A percentile compares a stretch with the other conserved stretches of the same genome.
phyloP scores from a whole-genome alignment of 92 coral and sea anemone genomes.

The Actinernus sp. region DNA sequence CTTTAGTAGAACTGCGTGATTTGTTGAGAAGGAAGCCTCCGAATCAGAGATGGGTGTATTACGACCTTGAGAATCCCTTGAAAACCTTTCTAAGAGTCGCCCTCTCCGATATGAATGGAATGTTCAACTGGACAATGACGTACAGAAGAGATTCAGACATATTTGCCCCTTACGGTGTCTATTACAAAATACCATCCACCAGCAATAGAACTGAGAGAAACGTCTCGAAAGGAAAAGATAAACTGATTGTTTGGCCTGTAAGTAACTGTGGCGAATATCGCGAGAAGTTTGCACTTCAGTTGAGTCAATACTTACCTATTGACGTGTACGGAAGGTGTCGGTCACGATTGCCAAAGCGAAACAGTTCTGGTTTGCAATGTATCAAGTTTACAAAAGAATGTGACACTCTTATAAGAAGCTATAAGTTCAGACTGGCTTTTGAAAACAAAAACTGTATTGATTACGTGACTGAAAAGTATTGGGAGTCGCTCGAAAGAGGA shows the following conservation, averaged over 20 bases:
- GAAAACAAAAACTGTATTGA: constrained; percentile 42
- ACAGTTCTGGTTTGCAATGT: too few species aligned
- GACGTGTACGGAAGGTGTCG: constrained; percentile 38
- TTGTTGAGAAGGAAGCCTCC: not conserved
- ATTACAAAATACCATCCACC: not conserved
- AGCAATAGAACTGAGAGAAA: not conserved
- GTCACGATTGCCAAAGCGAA: constrained; percentile 16
- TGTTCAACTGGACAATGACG: constrained; percentile 36
- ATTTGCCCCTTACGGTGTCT: constrained; percentile 12
- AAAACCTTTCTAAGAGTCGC: not conserved
- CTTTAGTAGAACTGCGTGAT: not conserved
- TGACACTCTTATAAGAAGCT: not conserved
- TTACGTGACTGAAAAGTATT: constrained; percentile 51
- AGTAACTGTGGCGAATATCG: constrained; percentile 42
- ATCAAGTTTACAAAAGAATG: constrained; percentile 20
- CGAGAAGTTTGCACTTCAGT: constrained; percentile 22
- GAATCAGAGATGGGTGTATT: constrained; percentile 17
- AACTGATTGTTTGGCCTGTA: constrained; percentile 20
- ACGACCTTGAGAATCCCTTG: constrained; percentile 11
- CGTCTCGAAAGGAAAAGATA: constrained; percentile 45
- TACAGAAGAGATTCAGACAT: constrained; percentile 24
- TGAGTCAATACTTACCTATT: constrained; percentile 11
- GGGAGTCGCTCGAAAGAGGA: too few species aligned
- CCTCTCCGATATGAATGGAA: not conserved
- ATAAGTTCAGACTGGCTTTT: constrained; percentile 39